Evolutionary conservation across 2,888 invertebrate species (phyloP), one percentile per base, ranked within the genome.

Genomic region (Elysia crispata): DNA sequence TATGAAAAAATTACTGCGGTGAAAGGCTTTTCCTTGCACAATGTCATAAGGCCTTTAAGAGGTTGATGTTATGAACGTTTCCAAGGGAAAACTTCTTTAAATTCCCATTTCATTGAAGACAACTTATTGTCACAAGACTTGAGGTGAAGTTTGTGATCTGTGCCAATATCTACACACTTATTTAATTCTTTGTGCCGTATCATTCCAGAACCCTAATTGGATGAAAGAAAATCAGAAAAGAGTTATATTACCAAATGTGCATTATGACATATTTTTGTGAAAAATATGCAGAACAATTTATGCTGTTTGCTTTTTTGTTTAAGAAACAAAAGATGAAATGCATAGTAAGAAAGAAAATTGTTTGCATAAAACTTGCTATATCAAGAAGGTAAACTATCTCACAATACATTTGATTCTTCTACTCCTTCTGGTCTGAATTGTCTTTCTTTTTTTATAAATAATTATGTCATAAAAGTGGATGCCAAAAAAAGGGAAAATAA

Each of bases 91-190:
- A 96, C 94, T 90, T 95, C 94, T 90, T 95, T 95, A 91, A 97
- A 96, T 79, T 94, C 94, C 97, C 97, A 98, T 90, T 97, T 95
- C 89, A 97, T 97, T 92, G 95, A 96, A 30, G 95, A 95, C 91
- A 97, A 97, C 89, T 95, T 95, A 54, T 94, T 93, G 92, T 97
- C 97, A 92, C 98, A 98, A 0, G 95, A 95, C 90, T 95, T 95
- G 60, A 98, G 93, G 25, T 95, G 95, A 0, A 98, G 92, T 82
- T 95, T 95, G 41, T 95, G 94, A 23, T 87, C 88, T 28, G 81
- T 79, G 1, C 87, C 86, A 3, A 86, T 86, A 67, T 87, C 89
- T 20, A 89, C 86, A 85, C 91, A 91, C 66, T 87, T 88, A 60
- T 87, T 82, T 69, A 84, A 81, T 33, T 86, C 83, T n/a, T 79